Percentiles rank a stretch among this genome's conserved stretches.
phyloP scores from a whole-genome alignment of 2,888 invertebrate species.

The Tridacna gigas region DNA sequence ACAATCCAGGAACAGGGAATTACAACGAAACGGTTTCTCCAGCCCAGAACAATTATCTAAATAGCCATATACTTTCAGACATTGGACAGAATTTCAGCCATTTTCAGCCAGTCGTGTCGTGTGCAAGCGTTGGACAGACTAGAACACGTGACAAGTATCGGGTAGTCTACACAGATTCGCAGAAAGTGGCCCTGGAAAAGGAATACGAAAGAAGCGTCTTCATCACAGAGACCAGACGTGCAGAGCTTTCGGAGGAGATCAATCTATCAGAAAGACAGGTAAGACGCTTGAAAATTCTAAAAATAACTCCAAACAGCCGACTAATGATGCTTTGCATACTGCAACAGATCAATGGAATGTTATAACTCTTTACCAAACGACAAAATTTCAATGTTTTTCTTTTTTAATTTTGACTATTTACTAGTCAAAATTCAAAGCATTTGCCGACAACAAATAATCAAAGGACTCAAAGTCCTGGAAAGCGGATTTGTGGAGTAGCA shows the following conservation, averaged over 20 bases:
- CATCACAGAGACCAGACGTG: constrained; percentile 13
- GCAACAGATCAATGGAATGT: too few relatives aligned
- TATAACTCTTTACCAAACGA: too few relatives aligned
- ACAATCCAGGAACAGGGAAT: too few relatives aligned
- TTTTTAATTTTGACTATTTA: too few relatives aligned
- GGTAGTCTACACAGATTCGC: constrained; percentile 4
- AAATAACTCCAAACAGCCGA: too few relatives aligned
- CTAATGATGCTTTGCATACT: too few relatives aligned
- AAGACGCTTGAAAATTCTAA: not conserved
- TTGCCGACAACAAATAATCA: too few relatives aligned
- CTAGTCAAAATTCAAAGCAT: too few relatives aligned
- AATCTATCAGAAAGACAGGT: constrained; percentile 22
- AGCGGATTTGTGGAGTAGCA: too few relatives aligned
- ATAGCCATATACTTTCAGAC: not conserved
- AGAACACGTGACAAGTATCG: constrained; percentile 22
- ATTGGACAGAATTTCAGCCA: not conserved
- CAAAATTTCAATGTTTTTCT: too few relatives aligned
- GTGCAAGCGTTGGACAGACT: not conserved
- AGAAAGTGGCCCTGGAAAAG: constrained; percentile 7
- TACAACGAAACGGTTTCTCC: not conserved
- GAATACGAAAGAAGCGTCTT: constrained; percentile 7
- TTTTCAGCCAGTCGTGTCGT: not conserved
- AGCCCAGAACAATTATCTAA: not conserved
- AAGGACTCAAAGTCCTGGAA: too few relatives aligned
- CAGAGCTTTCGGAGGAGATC: constrained; percentile 1